These are phyloP conservation scores for Pocillopora damicornis DNA, from an alignment of 64 coral and sea anemone species.

Conservation along the genomic window DNA sequence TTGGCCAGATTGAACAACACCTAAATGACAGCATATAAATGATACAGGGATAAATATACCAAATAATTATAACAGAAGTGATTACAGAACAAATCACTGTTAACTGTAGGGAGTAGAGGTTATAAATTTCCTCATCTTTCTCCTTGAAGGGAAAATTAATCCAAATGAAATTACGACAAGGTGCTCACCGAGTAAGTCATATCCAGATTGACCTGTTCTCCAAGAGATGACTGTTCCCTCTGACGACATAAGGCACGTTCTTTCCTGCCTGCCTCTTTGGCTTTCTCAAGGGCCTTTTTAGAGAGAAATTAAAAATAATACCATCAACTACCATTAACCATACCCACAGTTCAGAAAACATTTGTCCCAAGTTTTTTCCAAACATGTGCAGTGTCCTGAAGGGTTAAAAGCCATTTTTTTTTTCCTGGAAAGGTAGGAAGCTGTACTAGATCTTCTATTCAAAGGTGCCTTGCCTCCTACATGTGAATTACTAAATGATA, in stretches of 20 bases:
- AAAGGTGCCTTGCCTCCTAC: too few relatives aligned
- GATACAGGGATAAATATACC: neutral
- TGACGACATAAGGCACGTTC: conserved; percentile 88
- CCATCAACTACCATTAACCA: too few relatives aligned
- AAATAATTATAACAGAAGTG: neutral
- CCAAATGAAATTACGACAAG: neutral
- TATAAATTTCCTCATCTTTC: neutral
- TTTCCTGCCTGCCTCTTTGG: conserved; percentile 91
- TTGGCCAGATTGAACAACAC: conserved; percentile 97
- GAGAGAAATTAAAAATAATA: neutral
- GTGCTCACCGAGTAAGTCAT: conserved; percentile 94
- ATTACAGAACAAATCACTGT: neutral
- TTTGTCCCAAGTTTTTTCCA: too few relatives aligned
- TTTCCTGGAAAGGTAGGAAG: too few relatives aligned
- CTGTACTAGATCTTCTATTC: too few relatives aligned
- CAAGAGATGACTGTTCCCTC: conserved; percentile 86
- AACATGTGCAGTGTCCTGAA: too few relatives aligned
- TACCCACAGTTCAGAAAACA: neutral
- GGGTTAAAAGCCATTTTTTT: too few relatives aligned
- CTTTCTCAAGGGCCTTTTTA: conserved; percentile 85
- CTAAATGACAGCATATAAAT: conserved; percentile 27
- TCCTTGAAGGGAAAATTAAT: neutral
- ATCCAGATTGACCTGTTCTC: conserved; percentile 93
- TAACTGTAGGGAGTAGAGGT: neutral
- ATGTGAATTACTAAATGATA: too few relatives aligned